phyloP scores from a whole-genome alignment of 2,113 vertebrate species.

The Phyllopteryx taeniolatus region DNA sequence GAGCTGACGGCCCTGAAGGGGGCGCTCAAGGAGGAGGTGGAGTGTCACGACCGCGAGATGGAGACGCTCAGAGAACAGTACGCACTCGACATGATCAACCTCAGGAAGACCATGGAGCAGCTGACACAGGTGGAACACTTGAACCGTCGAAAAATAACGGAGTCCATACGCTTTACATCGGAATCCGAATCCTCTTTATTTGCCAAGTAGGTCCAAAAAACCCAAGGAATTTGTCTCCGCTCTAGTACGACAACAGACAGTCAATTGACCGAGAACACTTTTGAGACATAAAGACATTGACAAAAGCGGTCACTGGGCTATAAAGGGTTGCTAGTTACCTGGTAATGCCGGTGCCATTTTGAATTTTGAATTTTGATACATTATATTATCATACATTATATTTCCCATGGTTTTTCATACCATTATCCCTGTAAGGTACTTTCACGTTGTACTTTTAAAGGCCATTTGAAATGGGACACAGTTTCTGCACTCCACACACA shows the following conservation, averaged over 20 bases:
- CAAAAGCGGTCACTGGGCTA: no score
- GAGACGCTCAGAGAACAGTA: conserved; percentile 82
- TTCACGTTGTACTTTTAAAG: neutral
- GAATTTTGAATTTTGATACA: neutral
- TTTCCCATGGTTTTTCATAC: neutral
- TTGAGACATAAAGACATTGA: no score
- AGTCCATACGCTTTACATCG: no score
- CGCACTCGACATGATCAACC: conserved; percentile 79
- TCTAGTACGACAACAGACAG: no score
- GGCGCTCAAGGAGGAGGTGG: conserved; percentile 79
- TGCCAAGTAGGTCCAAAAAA: no score
- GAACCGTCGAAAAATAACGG: no score
- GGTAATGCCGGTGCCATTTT: no score
- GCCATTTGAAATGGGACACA: neutral
- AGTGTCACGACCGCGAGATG: conserved; percentile 75
- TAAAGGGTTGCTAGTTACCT: no score
- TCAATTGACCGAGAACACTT: no score
- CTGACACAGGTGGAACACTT: conserved; percentile 77
- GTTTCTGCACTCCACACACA: neutral
- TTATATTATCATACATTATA: no score
- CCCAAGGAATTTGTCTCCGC: no score
- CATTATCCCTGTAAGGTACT: neutral
- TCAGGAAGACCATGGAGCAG: conserved; percentile 81
- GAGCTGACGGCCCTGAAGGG: conserved; percentile 80
- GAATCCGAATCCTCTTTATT: no score